A percentile compares a stretch with the other conserved stretches of the same genome.
Conservation (phyloP, 2,113 vertebrate species). For the Charadrius vociferus region DNA sequence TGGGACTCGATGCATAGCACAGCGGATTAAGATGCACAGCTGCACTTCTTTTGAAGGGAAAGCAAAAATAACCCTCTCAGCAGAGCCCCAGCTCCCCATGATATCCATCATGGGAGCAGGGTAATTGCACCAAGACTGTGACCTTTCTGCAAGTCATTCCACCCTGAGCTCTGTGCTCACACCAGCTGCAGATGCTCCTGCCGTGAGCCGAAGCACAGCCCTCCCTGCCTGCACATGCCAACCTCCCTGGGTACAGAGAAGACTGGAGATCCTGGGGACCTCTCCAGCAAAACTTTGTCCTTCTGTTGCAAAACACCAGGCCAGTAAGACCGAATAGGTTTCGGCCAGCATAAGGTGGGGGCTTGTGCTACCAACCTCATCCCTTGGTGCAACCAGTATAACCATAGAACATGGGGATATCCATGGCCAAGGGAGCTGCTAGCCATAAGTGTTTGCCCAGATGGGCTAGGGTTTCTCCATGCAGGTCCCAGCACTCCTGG, state of each 20-base stretch:
- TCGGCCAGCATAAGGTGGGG: background rate
- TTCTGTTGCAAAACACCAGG: rapidly evolving
- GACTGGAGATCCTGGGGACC: background rate
- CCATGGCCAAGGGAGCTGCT: background rate
- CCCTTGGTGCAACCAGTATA: background rate
- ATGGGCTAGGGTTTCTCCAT: background rate
- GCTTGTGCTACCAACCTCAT: background rate
- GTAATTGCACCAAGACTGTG: background rate
- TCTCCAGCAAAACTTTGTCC: background rate
- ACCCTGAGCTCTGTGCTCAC: rapidly evolving
- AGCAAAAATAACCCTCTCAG: background rate
- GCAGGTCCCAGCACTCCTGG: background rate
- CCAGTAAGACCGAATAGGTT: rapidly evolving
- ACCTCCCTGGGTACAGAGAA: no score
- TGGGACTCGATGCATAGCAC: background rate
- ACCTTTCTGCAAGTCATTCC: background rate
- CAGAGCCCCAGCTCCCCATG: background rate
- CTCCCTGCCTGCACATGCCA: rapidly evolving
- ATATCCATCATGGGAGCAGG: background rate
- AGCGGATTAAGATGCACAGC: background rate
- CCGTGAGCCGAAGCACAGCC: rapidly evolving
- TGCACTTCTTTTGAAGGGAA: background rate
- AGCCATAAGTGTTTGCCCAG: background rate
- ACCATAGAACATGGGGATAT: rapidly evolving
- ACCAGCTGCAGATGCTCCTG: background rate